Percentiles rank a stretch among this genome's conserved stretches.
Conservation (phyloP, 1,140 invertebrate species). For the Parapsyche elsis region DNA sequence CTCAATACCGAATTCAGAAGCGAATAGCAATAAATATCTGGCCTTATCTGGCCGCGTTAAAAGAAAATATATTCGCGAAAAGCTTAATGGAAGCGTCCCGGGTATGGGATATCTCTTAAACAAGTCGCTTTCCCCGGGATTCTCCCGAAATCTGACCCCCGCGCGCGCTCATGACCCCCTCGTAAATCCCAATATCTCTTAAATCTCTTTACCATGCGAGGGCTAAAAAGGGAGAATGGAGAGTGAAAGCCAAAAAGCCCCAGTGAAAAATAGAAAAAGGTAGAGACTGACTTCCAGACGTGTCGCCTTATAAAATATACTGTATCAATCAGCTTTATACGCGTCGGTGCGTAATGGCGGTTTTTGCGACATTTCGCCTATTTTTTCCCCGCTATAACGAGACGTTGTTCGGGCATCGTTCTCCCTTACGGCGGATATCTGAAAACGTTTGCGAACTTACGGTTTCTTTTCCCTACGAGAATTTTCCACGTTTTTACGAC, state of each 20-base stretch:
- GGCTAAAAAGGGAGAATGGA: background rate
- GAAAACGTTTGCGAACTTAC: conserved; percentile 8
- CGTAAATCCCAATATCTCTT: conserved; percentile 41
- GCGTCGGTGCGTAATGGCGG: background rate
- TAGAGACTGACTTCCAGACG: background rate
- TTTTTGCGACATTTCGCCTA: background rate
- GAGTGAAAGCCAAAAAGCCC: conserved; percentile 4
- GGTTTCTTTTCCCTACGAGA: no score
- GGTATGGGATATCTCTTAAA: conserved; percentile 28
- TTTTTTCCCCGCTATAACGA: conserved; percentile 1
- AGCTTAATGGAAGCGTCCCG: conserved; percentile 14
- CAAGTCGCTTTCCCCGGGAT: conserved; percentile 13
- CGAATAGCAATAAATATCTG: conserved; percentile 11
- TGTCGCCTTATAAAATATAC: conserved; percentile 14
- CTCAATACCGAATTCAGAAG: background rate
- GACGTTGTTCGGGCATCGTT: background rate
- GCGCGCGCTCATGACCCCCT: conserved; percentile 23
- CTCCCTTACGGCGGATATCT: conserved; percentile 7
- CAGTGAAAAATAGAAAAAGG: conserved; percentile 1
- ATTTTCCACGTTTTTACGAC: no score
- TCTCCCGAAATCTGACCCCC: conserved; percentile 11
- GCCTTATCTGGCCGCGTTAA: conserved; percentile 17
- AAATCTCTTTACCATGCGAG: conserved; percentile 38
- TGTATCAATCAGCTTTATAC: conserved; percentile 1
- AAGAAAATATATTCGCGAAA: conserved; percentile 28